Conservation (phyloP, 2,113 vertebrate genomes). For the Eclectus roratus region DNA sequence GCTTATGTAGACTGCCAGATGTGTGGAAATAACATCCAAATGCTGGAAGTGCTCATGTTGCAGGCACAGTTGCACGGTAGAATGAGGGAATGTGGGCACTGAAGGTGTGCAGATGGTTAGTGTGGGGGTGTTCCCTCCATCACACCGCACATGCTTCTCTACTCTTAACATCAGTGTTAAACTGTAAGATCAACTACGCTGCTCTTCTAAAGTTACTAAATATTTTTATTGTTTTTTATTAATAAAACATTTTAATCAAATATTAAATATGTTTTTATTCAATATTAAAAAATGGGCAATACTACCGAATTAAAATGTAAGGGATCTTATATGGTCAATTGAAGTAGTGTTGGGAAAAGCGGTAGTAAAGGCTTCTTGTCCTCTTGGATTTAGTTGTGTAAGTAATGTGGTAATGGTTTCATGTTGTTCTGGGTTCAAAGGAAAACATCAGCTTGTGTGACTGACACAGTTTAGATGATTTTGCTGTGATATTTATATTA, state of each 20-base stretch:
- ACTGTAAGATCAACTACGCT: neutral
- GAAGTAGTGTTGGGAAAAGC: neutral
- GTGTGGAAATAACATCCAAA: neutral
- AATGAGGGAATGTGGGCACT: accelerated
- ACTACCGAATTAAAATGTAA: neutral
- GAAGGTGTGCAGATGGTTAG: neutral
- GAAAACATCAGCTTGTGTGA: neutral
- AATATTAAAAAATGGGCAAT: accelerated
- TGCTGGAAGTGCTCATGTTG: accelerated
- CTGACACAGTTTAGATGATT: neutral
- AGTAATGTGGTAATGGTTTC: neutral
- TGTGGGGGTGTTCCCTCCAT: accelerated
- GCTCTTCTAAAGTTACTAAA: neutral
- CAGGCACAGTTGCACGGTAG: neutral
- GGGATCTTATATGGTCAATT: neutral
- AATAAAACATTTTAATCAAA: neutral
- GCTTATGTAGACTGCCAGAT: accelerated
- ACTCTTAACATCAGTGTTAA: accelerated
- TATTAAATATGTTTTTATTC: neutral
- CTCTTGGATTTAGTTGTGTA: neutral
- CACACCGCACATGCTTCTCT: accelerated
- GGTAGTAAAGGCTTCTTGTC: neutral
- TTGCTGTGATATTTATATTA: neutral
- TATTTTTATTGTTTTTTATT: neutral
- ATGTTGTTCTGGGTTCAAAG: neutral